Evolutionary conservation across 2,888 invertebrate species (phyloP).

Genomic region (Amphiduros pacificus): DNA sequence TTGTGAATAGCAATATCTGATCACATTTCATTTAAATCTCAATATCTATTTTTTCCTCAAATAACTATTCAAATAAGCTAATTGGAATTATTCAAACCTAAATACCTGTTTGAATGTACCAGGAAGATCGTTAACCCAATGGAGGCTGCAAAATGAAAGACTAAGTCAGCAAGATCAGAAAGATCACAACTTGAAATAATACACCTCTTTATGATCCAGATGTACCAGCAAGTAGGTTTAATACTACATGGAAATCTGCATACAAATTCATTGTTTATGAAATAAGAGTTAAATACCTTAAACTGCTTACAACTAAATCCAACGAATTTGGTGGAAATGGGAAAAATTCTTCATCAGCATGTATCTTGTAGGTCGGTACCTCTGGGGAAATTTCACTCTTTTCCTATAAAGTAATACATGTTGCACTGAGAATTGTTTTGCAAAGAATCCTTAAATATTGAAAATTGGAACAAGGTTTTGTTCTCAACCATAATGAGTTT

Average conservation of each 20-base stretch:
- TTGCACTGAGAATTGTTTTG: too few relatives aligned
- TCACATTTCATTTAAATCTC: too few relatives aligned
- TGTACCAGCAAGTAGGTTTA: too few relatives aligned
- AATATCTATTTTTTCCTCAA: too few relatives aligned
- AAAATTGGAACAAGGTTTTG: too few relatives aligned
- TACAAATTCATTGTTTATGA: not conserved
- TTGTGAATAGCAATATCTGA: too few relatives aligned
- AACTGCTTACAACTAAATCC: constrained; percentile 84
- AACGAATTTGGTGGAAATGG: constrained; percentile 76
- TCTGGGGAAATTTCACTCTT: constrained; percentile 68
- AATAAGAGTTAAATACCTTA: constrained; percentile 57
- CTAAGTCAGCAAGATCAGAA: too few relatives aligned
- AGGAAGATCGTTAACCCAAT: constrained; percentile 99
- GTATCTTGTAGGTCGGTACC: constrained; percentile 62
- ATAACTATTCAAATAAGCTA: not conserved
- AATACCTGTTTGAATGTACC: constrained; percentile 64
- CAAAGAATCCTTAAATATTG: too few relatives aligned
- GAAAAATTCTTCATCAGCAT: constrained; percentile 80
- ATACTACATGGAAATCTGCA: too few relatives aligned
- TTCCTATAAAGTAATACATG: constrained; percentile 58
- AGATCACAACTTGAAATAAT: too few relatives aligned
- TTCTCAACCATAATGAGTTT: too few relatives aligned
- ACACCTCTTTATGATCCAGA: too few relatives aligned
- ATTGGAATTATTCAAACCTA: constrained; percentile 1
- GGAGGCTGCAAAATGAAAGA: constrained; percentile 73